phyloP scores from a whole-genome alignment of 2,888 invertebrate species.

The Monochamus alternatus region DNA sequence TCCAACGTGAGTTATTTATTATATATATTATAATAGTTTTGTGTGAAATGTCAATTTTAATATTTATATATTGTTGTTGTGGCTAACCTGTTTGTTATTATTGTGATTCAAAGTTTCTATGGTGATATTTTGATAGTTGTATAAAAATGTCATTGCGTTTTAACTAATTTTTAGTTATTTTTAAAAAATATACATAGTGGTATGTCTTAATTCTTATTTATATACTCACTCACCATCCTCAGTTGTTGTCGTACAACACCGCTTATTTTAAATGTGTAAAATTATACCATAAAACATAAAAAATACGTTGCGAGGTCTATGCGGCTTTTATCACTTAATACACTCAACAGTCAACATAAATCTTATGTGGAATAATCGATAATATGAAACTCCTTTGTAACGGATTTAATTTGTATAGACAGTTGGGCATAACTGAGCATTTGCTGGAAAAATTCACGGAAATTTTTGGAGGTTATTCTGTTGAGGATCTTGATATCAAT shows the following conservation, averaged over 20 bases:
- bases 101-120: constrained; percentile 18
- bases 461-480: constrained; percentile 52
- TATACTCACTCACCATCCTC: constrained; percentile 28
- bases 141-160: constrained; percentile 24
- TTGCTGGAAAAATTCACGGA: constrained; percentile 57
- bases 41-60: no score
- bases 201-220: constrained; percentile 1
- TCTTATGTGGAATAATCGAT: constrained; percentile 60
- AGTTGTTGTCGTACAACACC: constrained; percentile 31
- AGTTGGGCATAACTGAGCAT: constrained; percentile 54
- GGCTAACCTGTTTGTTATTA: not conserved
- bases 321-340: constrained; percentile 32
- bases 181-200: not conserved
- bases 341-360: constrained; percentile 31
- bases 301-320: constrained; percentile 12
- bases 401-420: constrained; percentile 69
- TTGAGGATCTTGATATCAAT: constrained; percentile 58
- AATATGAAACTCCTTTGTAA: constrained; percentile 67
- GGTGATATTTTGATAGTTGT: constrained; percentile 25
- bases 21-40: no score
- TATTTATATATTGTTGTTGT: not conserved
- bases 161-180: not conserved
- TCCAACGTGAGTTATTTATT: no score
- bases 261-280: constrained; percentile 30
- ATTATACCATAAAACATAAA: constrained; percentile 27